phyloP scores from a whole-genome alignment of 2,888 invertebrate genomes.

The Oxystoma pomonae region DNA sequence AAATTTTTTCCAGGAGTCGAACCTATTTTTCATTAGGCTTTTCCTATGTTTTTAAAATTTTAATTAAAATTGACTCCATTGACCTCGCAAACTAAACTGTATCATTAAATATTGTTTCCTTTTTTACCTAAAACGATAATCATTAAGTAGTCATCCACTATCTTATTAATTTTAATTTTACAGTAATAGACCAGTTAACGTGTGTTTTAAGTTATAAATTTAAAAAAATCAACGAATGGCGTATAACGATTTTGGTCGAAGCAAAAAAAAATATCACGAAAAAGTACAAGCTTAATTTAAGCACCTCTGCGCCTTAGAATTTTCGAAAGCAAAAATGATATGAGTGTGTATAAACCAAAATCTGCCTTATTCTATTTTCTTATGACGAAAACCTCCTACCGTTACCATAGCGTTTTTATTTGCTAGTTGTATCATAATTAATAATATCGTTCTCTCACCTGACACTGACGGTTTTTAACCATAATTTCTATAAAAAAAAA shows the following conservation, averaged over 20 bases:
- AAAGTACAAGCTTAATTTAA: slow-evolving; percentile 70
- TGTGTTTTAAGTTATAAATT: too few relatives aligned
- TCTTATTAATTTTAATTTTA: too few relatives aligned
- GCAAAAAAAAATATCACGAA: slow-evolving; percentile 53
- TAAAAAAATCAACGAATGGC: background rate
- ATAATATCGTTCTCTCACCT: slow-evolving; percentile 46
- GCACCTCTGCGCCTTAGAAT: slow-evolving; percentile 70
- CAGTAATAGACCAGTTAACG: too few relatives aligned
- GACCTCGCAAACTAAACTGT: too few relatives aligned
- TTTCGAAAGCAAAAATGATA: slow-evolving; percentile 52
- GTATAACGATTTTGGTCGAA: slow-evolving; percentile 10
- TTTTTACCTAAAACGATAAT: too few relatives aligned
- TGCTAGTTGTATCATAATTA: slow-evolving; percentile 45
- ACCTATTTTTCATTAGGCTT: too few relatives aligned
- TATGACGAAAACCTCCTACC: slow-evolving; percentile 55
- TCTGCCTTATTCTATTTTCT: slow-evolving; percentile 67
- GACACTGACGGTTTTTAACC: slow-evolving; percentile 50
- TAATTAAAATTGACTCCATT: too few relatives aligned
- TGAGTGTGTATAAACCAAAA: slow-evolving; percentile 60
- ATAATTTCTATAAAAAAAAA: slow-evolving; percentile 33
- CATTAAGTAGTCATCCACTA: too few relatives aligned
- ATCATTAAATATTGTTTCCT: too few relatives aligned
- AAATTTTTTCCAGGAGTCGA: too few relatives aligned
- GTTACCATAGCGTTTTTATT: slow-evolving; percentile 47
- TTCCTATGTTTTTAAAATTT: too few relatives aligned